Base-by-base conservation (phyloP, 2,888 invertebrate species). In the Caenorhabditis sp. region DNA sequence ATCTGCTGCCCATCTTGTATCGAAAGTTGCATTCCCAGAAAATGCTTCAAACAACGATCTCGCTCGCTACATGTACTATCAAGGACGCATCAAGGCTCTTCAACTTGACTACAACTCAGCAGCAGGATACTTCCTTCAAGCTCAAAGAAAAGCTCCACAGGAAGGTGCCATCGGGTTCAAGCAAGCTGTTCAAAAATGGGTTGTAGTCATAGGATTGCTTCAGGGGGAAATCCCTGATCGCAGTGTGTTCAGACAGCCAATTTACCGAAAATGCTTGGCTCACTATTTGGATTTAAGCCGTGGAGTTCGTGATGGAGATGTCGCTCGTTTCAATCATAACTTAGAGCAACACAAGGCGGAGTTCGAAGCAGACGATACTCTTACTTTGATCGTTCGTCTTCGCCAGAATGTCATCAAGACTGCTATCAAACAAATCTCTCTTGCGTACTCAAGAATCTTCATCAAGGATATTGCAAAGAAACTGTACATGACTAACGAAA, bases 401-500 rank as follows among this genome's bases (percentile, higher is more conserved):
- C 95, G 98, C 73, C 99, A 99, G 93, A 99, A 99, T 94, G 99
- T 99, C 0, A 98, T 99, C 91, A 98, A 98, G 93, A 98, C 99
- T 14, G 92, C 92, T 14, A 89, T 92, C 66, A 88, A 86, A 41
- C 88, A 88, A 82, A 98, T 99, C 93, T 97, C 97, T 1, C 93
- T 97, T 35, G 97, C 98, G 0, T 99, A 99, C 93, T 98, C 98
- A 0, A 95, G 97, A 84, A 98, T 99, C 91, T 97, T 97, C 3
- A 95, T 98, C 0, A 95, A 95, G 76, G 98, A 98, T 92, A 97
- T 99, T 91, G 97, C 98, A 0, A 95, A 95, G 86, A 98, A 99
- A 92, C 94, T 99, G 82, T 96, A 96, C 47, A 94, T 99, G 63
- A 97, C 97, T 92, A 97, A 96, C 0, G 90, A 92, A 22, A 97